A percentile compares a stretch with the other conserved stretches of the same genome.
phyloP scores from a whole-genome alignment of 2,797 vertebrate genomes.

The Arrhamphus sclerolepis region DNA sequence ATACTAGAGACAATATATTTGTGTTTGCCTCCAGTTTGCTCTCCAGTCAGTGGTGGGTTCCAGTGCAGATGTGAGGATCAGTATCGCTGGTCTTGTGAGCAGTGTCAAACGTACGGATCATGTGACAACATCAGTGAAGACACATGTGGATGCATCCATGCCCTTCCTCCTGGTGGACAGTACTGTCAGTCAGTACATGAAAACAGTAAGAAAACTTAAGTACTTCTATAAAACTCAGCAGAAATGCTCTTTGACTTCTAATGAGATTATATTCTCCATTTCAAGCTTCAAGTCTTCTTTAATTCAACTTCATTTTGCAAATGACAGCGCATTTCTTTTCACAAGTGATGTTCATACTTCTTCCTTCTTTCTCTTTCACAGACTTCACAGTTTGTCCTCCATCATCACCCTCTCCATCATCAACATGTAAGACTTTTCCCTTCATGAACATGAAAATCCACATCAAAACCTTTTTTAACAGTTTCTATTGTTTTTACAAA shows the following conservation, averaged over 20 bases:
- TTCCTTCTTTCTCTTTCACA: background rate
- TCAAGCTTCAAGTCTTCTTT: too few relatives aligned
- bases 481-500: too few relatives aligned
- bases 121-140: slow-evolving; percentile 44
- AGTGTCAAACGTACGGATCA: slow-evolving; percentile 60
- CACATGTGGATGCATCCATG: slow-evolving; percentile 4
- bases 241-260: too few relatives aligned
- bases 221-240: background rate
- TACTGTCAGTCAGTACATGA: background rate
- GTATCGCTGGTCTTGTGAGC: slow-evolving; percentile 75
- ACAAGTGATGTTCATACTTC: too few relatives aligned
- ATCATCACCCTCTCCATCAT: background rate
- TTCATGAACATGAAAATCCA: background rate
- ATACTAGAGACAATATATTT: background rate
- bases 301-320: too few relatives aligned
- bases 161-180: background rate
- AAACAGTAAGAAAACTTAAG: background rate
- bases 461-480: background rate
- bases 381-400: background rate
- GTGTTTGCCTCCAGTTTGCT: slow-evolving; percentile 76
- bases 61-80: slow-evolving; percentile 83
- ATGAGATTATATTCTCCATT: too few relatives aligned
- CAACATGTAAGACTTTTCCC: background rate
- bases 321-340: too few relatives aligned
- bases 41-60: slow-evolving; percentile 39